Conservation (phyloP, 2,888 invertebrate genomes). For the Selenia dentaria region DNA sequence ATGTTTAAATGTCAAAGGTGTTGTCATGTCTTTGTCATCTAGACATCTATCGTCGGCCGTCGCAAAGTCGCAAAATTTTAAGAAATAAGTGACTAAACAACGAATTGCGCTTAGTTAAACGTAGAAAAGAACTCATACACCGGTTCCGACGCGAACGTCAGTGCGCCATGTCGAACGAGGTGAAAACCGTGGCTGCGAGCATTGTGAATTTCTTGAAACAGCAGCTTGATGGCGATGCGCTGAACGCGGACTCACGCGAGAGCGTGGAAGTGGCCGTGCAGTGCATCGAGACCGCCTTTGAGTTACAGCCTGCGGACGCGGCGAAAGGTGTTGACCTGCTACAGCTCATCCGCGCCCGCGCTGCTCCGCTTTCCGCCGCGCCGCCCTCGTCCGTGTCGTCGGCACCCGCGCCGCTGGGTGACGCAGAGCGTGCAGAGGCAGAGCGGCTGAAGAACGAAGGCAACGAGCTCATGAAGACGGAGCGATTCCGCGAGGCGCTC, state of each 20-base stretch:
- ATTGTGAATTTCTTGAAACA: slow-evolving; percentile 84
- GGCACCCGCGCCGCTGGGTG: slow-evolving; percentile 34
- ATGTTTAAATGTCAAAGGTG: no score
- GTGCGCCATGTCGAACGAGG: slow-evolving; percentile 61
- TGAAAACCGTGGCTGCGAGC: slow-evolving; percentile 80
- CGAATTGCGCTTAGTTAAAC: no score
- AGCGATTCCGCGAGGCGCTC: slow-evolving; percentile 92
- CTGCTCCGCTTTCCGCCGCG: slow-evolving; percentile 44
- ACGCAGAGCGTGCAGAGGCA: slow-evolving; percentile 85
- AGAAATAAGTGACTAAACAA: neutral
- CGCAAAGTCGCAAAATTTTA: neutral
- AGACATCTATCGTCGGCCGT: no score
- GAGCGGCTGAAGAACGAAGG: slow-evolving; percentile 95
- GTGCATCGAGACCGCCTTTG: slow-evolving; percentile 96
- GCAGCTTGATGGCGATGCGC: slow-evolving; percentile 77
- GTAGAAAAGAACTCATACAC: neutral
- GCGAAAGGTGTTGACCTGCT: slow-evolving; percentile 62
- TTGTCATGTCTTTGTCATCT: no score
- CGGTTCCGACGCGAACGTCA: neutral
- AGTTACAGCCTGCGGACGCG: slow-evolving; percentile 82
- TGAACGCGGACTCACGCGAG: slow-evolving; percentile 84
- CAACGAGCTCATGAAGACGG: slow-evolving; percentile 94
- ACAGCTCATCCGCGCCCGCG: slow-evolving; percentile 56
- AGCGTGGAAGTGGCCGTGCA: slow-evolving; percentile 97
- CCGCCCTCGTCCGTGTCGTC: slow-evolving; percentile 4